These are phyloP conservation scores for Sthenelais limicola DNA, from an alignment of 2,888 invertebrate species.

Conservation along the genomic window DNA sequence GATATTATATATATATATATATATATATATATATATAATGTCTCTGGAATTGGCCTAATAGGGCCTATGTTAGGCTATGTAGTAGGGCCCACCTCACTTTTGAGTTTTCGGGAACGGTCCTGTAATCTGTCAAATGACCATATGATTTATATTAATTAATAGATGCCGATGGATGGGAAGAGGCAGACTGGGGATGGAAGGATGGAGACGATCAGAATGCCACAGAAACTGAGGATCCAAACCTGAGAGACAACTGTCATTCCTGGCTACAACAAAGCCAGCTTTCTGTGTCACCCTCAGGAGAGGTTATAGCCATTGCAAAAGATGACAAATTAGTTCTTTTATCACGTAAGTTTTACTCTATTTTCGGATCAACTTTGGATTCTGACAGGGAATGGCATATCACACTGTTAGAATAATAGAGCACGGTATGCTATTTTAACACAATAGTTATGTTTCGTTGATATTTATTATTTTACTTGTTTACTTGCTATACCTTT, in stretches of 20 bases:
- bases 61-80: no score
- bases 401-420: background rate
- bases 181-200: slow-evolving; percentile 68
- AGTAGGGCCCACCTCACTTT: no score
- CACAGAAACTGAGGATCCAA: slow-evolving; percentile 48
- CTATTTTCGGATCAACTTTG: background rate
- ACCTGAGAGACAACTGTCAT: slow-evolving; percentile 52
- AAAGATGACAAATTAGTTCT: slow-evolving; percentile 79
- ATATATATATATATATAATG: no score
- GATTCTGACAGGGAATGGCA: background rate
- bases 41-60: no score
- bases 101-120: no score
- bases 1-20: no score
- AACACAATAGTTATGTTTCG: slow-evolving; percentile 50
- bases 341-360: slow-evolving; percentile 74
- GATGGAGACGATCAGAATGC: slow-evolving; percentile 57
- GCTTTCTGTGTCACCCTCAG: slow-evolving; percentile 80
- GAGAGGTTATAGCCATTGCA: slow-evolving; percentile 81
- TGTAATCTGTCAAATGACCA: no score
- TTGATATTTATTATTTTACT: background rate
- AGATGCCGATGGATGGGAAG: slow-evolving; percentile 59
- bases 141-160: no score
- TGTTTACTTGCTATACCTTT: background rate
- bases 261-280: slow-evolving; percentile 81
- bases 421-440: background rate